Evolutionary conservation across 2,888 invertebrate species (phyloP).

Genomic region (Oxystoma pomonae): DNA sequence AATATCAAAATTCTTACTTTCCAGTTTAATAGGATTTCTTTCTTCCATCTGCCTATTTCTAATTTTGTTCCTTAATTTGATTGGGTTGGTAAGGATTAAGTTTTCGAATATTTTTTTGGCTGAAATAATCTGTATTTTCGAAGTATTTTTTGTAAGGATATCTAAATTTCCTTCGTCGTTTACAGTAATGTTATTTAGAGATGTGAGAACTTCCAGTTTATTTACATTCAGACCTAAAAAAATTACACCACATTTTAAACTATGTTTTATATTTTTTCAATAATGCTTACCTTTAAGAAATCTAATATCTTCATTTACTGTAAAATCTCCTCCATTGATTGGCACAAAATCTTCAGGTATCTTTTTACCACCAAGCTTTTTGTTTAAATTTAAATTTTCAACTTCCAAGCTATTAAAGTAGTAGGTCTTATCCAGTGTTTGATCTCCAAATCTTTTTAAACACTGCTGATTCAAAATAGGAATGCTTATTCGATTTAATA

Average conservation of each 20-base stretch:
- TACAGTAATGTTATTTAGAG: slow-evolving; percentile 51
- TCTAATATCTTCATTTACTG: slow-evolving; percentile 47
- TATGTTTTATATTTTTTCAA: too few species aligned
- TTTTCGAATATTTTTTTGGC: slow-evolving; percentile 48
- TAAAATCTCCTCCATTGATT: slow-evolving; percentile 44
- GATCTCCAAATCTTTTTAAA: slow-evolving; percentile 50
- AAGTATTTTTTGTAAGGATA: slow-evolving; percentile 45
- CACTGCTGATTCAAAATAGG: slow-evolving; percentile 46
- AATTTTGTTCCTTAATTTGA: slow-evolving; percentile 48
- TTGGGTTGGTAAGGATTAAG: slow-evolving; percentile 47
- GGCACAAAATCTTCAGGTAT: slow-evolving; percentile 42
- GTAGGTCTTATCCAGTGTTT: slow-evolving; percentile 46
- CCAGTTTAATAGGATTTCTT: slow-evolving; percentile 48
- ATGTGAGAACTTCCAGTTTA: slow-evolving; percentile 43
- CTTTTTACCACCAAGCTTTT: slow-evolving; percentile 22
- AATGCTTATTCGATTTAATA: slow-evolving; percentile 50
- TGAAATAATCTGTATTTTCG: slow-evolving; percentile 46
- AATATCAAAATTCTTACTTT: slow-evolving; percentile 46
- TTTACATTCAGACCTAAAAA: slow-evolving; percentile 38
- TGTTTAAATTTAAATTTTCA: slow-evolving; percentile 33
- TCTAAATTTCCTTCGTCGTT: slow-evolving; percentile 43
- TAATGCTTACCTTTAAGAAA: slow-evolving; percentile 36
- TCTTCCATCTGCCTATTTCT: slow-evolving; percentile 44
- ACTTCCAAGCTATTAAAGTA: slow-evolving; percentile 40
- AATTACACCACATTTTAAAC: too few species aligned